Evolutionary conservation across 2,888 invertebrate species (phyloP).

Genomic region (Oconnorella tubifera): DNA sequence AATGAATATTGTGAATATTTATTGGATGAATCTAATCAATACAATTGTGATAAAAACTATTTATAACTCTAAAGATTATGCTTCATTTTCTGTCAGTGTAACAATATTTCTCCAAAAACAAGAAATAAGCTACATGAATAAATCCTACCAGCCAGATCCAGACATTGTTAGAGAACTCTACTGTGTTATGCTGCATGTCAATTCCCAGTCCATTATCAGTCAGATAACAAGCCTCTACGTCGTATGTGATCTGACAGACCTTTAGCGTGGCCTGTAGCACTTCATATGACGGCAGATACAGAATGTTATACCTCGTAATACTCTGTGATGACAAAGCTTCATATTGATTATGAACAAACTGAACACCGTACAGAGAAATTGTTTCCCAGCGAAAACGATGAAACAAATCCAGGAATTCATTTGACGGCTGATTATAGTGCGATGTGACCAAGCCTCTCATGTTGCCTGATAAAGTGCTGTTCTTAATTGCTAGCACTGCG

Average conservation of each 20-base stretch:
- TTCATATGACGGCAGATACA: constrained; percentile 51
- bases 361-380: constrained; percentile 41
- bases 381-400: constrained; percentile 47
- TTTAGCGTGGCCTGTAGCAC: constrained; percentile 60
- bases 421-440: constrained; percentile 55
- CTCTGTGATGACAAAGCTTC: constrained; percentile 54
- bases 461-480: constrained; percentile 29
- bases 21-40: too few species aligned
- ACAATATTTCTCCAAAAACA: too few species aligned
- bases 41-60: too few species aligned
- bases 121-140: too few species aligned
- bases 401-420: constrained; percentile 51
- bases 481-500: constrained; percentile 29
- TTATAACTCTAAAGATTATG: too few species aligned
- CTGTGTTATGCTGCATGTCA: constrained; percentile 80
- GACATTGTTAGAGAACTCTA: constrained; percentile 91
- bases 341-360: constrained; percentile 40
- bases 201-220: constrained; percentile 79
- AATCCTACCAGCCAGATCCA: constrained; percentile 94
- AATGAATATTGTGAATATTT: too few species aligned
- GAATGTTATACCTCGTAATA: constrained; percentile 52
- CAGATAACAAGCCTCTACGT: constrained; percentile 71
- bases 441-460: constrained; percentile 50
- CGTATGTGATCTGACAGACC: constrained; percentile 83
- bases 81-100: too few species aligned